Evolutionary conservation across 2,797 vertebrate species (phyloP), one percentile per base, ranked within the genome.

Genomic region (Onychomys arenicola): DNA sequence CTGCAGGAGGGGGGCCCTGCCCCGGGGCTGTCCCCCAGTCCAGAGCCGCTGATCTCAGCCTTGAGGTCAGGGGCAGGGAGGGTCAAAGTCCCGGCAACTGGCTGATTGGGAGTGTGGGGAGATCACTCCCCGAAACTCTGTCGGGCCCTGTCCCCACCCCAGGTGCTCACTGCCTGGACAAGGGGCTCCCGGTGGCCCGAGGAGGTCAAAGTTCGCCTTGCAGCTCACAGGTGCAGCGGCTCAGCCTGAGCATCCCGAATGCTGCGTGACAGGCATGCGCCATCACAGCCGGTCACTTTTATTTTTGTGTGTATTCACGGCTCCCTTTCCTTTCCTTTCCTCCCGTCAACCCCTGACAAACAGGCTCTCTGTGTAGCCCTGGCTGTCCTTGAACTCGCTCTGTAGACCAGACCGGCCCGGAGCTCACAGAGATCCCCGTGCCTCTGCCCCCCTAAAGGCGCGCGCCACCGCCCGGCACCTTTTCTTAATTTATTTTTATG

Each of bases 1-100:
- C 52, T 59, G 23, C 25, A 29, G 57, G 76, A 55, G 49, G 55
- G 80, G 55, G 80, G 55, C 5, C 27, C 76, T 52, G 27, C 46
- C 34, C 49, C 46, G 3, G 0, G 27, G 29, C 63, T 19, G 65
- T 71, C 37, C 86, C 71, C 71, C 32, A 2, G 21, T 52, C 52
- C 52, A 59, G 55, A 52, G 69, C 40, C 8, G 9, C 63, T 12
- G 16, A 57, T 52, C 89, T 2, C 12, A 67, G n/a, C 63, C 89
- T 94, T 27, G 69, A 93, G 97, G 97, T 97, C 97, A 85, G 89
- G 29, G 27, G 2, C 27, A 65, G 49, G 17, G 29, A 61, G 13
- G 93, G 91, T 91, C 97, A 98, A 95, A 97, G 97, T 97, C 96
- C 90, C 83, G 85, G 91, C 97, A 95, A 96, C 92, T 17, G 85